Conservation (phyloP, 37 sponge, comb jelly and placozoan genomes). For the Dysidea cf. avara region DNA sequence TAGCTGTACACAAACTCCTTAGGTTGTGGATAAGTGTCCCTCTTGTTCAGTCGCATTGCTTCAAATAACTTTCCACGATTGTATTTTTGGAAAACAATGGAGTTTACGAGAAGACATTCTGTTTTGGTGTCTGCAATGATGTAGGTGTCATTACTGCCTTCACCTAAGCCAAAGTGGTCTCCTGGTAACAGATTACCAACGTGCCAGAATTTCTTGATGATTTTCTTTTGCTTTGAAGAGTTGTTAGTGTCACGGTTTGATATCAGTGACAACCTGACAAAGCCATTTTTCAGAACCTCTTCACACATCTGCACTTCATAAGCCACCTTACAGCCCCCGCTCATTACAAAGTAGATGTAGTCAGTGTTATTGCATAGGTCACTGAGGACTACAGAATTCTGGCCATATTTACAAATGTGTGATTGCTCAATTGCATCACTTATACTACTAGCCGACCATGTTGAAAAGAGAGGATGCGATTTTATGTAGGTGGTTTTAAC, state of each 20-base stretch:
- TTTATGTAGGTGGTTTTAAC: slow-evolving; percentile 24
- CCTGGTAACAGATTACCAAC: slow-evolving; percentile 50
- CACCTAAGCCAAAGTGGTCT: slow-evolving; percentile 86
- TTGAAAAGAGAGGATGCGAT: slow-evolving; percentile 32
- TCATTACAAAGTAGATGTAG: slow-evolving; percentile 36
- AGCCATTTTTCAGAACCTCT: not conserved
- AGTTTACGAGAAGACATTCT: slow-evolving; percentile 45
- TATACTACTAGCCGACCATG: slow-evolving; percentile 23
- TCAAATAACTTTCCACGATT: slow-evolving; percentile 27
- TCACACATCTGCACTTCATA: slow-evolving; percentile 36
- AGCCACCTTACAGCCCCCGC: slow-evolving; percentile 62
- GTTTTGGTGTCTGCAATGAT: slow-evolving; percentile 43
- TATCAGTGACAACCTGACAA: not conserved
- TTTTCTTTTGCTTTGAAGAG: not conserved
- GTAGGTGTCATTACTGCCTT: slow-evolving; percentile 33
- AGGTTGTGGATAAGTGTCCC: slow-evolving; percentile 46
- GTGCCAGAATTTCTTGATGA: slow-evolving; percentile 49
- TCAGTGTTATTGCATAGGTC: slow-evolving; percentile 46
- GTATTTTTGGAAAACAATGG: slow-evolving; percentile 41
- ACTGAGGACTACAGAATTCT: slow-evolving; percentile 58
- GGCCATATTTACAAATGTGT: slow-evolving; percentile 34
- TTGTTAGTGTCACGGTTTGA: not conserved
- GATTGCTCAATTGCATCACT: slow-evolving; percentile 47
- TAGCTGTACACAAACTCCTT: slow-evolving; percentile 45
- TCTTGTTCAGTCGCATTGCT: slow-evolving; percentile 7